A percentile compares a stretch with the other conserved stretches of the same genome.
phyloP scores from a whole-genome alignment of 2,888 invertebrate genomes.

The Atethmia centrago region DNA sequence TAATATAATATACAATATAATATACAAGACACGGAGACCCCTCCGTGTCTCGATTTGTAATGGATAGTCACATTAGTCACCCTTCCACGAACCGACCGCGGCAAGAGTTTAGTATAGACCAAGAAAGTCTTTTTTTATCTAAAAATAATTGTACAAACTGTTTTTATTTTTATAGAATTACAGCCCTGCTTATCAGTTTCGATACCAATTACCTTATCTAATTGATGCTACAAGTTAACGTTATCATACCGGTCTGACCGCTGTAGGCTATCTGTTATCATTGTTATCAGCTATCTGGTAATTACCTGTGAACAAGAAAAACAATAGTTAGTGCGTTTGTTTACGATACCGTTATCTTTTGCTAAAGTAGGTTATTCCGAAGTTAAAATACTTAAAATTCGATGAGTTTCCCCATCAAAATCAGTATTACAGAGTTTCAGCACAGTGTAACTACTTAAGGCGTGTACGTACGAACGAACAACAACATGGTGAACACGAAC shows the following conservation, averaged over 20 bases:
- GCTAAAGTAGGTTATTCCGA: not conserved
- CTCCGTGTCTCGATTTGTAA: not conserved
- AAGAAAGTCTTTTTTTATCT: not conserved
- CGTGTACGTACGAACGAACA: too few relatives aligned
- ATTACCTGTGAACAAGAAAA: conserved; percentile 16
- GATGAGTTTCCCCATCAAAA: too few relatives aligned
- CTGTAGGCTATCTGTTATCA: not conserved
- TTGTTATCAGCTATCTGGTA: conserved; percentile 10
- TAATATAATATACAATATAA: too few relatives aligned
- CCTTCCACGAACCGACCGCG: not conserved
- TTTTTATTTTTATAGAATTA: not conserved
- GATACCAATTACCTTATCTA: not conserved
- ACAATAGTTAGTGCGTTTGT: conserved; percentile 1
- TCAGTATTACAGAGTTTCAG: too few relatives aligned
- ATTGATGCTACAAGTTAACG: not conserved
- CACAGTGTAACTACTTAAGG: too few relatives aligned
- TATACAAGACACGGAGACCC: not conserved
- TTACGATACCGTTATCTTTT: conserved; percentile 3
- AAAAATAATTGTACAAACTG: too few relatives aligned
- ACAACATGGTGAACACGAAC: too few relatives aligned
- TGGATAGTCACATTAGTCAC: not conserved
- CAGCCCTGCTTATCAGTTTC: not conserved
- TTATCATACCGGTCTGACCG: not conserved
- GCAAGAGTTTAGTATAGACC: not conserved
- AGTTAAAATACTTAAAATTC: too few relatives aligned